Base-by-base conservation (phyloP, 2,113 vertebrate species). In the Stictonetta naevosa region DNA sequence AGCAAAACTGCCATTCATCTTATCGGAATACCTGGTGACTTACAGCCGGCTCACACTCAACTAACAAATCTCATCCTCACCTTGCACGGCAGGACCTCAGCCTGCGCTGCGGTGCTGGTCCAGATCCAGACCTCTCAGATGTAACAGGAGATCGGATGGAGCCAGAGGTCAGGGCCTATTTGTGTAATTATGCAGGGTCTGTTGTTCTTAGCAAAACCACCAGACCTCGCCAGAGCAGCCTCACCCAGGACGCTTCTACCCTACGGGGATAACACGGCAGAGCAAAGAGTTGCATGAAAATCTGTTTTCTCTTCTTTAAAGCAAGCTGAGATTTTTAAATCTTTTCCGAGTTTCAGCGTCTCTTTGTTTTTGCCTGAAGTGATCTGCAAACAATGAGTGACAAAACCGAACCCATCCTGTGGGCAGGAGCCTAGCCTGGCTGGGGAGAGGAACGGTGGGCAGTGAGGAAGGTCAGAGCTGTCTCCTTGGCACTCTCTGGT, bases 171-270 rank as follows among this genome's bases (percentile, higher is more conserved):
- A 5, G 13, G 60, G 21, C n/a, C 31, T 68, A 18, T 67, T 75
- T 89, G 36, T 84, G 74, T 25, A 46, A 84, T 84, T 72, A 78
- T 38, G 29, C 53, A 13, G 0, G 3, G 10, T 36, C 81, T 89
- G 77, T 19, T 79, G 56, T 44, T 91, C 52, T 84, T 42, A 91
- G 56, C n/a, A 66, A 91, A 96, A 90, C 83, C 94, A 69, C 88
- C 55, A 38, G 76, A 18, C 55, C 58, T 92, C 25, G 0, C 42
- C 9, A 29, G 40, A 63, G 31, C 44, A 56, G 44, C 58, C 34
- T 95, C 90, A 66, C 69, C 64, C 87, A 74, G 74, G 90, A 62
- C 14, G 5, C 13, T 56, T 58, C 80, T 34, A 62, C 13, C 22
- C 68, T 52, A 15, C 0, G 2, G 25, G 79, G 22, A 28, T 26